Evolutionary conservation across 2,113 vertebrate species (phyloP), one percentile per base, ranked within the genome.

Genomic region (Austrofundulus limnaeus): DNA sequence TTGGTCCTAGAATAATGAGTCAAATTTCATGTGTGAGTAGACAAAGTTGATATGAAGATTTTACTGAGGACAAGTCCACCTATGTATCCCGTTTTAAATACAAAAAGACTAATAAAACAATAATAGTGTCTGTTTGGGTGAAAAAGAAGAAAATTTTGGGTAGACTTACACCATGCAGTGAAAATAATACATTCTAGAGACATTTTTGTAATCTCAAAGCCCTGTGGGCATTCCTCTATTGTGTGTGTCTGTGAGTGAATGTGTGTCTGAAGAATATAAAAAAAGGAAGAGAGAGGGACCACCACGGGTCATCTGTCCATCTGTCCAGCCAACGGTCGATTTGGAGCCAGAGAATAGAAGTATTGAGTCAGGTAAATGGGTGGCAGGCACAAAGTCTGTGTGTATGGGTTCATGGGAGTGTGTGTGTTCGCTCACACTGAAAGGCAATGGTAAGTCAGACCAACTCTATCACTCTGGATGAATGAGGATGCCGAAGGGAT

Each of bases 291-390:
- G 60, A 73, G 59, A 54, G 16, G 41, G 82, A 72, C 71, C 70
- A 65, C 77, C 49, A n/a, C 58, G 78, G 84, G 85, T 88, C 85
- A 85, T 70, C 66, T 21, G 56, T 87, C 87, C 79, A 85, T 82
- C 86, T 78, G 78, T 87, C 83, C 85, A 86, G 75, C 69, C 77
- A 82, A 83, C 42, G 77, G 84, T 87, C 89, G 86, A 88, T 89
- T 86, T 85, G 67, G 47, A 84, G 77, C 66, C 47, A 60, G 67
- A 89, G 86, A 90, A 90, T 87, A 74, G 83, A 87, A 49, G 79
- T 79, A 87, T 75, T 88, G 85, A 89, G 80, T 85, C 85, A 81
- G 86, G 81, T 85, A 86, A 90, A 90, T 89, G 81, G 81, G 64
- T 77, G 72, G 73, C 38, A 20, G 70, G 66, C 72, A 72, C 77